A percentile compares a stretch with the other conserved stretches of the same genome.
Evolutionary conservation across 2,113 vertebrate species (phyloP).

Genomic region (Telmatochromis bifrenatus): DNA sequence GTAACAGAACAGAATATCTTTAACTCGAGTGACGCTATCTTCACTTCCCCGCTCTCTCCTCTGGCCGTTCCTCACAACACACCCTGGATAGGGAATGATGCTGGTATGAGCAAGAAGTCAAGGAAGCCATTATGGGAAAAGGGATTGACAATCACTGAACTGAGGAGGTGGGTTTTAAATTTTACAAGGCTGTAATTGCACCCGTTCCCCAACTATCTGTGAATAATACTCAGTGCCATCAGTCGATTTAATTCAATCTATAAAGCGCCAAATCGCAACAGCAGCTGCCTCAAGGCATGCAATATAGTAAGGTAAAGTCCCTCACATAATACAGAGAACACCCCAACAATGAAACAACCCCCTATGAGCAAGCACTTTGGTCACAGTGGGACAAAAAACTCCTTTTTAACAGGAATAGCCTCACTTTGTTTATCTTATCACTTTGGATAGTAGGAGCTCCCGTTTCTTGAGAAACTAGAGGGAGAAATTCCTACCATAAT

Average conservation of each 20-base stretch:
- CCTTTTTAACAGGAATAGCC: neutral
- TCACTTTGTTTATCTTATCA: neutral
- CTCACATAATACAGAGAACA: neutral
- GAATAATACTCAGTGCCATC: neutral
- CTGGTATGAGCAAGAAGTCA: neutral
- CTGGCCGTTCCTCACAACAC: neutral
- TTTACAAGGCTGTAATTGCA: neutral
- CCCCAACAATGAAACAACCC: neutral
- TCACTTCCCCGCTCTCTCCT: neutral
- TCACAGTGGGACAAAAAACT: neutral
- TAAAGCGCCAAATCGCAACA: neutral
- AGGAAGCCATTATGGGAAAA: neutral
- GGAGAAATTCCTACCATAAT: neutral
- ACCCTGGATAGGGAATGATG: neutral
- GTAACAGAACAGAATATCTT: neutral
- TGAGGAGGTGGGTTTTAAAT: neutral
- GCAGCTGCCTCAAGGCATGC: neutral
- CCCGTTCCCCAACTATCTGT: neutral
- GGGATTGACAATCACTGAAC: neutral
- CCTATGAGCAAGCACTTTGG: neutral
- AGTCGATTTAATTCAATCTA: fast-evolving
- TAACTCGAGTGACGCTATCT: neutral
- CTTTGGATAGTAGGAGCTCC: neutral
- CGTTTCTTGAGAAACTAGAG: neutral
- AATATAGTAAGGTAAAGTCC: neutral